Evolutionary conservation across 2,888 invertebrate genomes (phyloP).

Genomic region (Empis stercorea): DNA sequence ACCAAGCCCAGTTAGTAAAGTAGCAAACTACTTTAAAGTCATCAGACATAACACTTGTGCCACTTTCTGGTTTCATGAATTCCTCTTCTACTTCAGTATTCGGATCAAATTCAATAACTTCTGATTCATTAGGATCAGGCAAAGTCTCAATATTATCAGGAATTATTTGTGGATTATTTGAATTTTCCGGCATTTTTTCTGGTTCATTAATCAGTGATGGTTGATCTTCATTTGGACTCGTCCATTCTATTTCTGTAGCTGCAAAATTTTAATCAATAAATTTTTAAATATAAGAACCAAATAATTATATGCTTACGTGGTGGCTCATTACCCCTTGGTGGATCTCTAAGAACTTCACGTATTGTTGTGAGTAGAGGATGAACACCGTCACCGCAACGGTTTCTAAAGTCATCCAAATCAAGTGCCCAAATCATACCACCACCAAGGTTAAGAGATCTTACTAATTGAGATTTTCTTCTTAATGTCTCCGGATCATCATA

Average conservation of each 20-base stretch:
- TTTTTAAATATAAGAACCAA: background rate
- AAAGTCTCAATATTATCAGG: conserved; percentile 22
- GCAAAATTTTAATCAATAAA: background rate
- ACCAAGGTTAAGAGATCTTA: conserved; percentile 61
- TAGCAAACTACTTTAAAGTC: conserved; percentile 76
- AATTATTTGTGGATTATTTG: conserved; percentile 9
- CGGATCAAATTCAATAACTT: conserved; percentile 17
- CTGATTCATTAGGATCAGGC: conserved; percentile 1
- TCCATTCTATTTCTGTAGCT: background rate
- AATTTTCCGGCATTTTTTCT: background rate
- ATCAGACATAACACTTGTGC: conserved; percentile 11
- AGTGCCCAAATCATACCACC: conserved; percentile 89
- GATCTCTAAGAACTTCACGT: conserved; percentile 51
- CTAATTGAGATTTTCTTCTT: conserved; percentile 62
- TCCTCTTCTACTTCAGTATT: conserved; percentile 24
- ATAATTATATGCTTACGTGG: conserved; percentile 23
- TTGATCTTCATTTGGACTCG: background rate
- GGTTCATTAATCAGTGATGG: conserved; percentile 15
- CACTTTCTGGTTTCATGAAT: conserved; percentile 9
- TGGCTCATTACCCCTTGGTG: conserved; percentile 23
- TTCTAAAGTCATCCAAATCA: conserved; percentile 76
- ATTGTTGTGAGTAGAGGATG: conserved; percentile 72
- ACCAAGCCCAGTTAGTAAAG: conserved; percentile 93
- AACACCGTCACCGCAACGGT: conserved; percentile 64
- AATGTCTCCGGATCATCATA: conserved; percentile 76